Evolutionary conservation across 2,888 invertebrate genomes (phyloP).

Genomic region (Elgonia sp.): DNA sequence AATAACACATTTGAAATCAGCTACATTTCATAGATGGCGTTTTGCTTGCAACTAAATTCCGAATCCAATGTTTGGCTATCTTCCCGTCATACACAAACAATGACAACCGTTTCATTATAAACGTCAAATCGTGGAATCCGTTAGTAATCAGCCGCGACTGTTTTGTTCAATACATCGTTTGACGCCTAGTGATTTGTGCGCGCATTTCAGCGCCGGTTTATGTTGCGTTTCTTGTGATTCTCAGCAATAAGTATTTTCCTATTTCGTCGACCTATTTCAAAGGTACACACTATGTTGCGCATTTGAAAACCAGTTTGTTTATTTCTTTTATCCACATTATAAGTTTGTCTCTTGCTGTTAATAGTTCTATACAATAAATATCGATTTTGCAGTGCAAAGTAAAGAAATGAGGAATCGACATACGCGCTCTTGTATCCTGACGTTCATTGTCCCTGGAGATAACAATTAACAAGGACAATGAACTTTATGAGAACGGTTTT

Average conservation of each 20-base stretch:
- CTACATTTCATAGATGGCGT: not conserved
- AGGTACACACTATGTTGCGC: too few species aligned
- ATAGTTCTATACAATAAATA: not conserved
- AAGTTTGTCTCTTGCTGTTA: not conserved
- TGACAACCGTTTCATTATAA: constrained; percentile 37
- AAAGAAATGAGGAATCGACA: not conserved
- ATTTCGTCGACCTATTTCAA: too few species aligned
- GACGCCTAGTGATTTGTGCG: not conserved
- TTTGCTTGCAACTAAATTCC: not conserved
- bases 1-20: not conserved
- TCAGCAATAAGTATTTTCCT: not conserved
- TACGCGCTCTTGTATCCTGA: not conserved
- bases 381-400: not conserved
- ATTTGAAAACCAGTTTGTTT: not conserved
- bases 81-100: not conserved
- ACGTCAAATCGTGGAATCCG: constrained; percentile 30
- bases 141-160: not conserved
- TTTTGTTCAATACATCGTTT: not conserved
- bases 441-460: constrained; percentile 28
- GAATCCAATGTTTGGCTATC: not conserved
- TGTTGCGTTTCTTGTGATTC: not conserved
- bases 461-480: constrained; percentile 47
- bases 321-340: not conserved
- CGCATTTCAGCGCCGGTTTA: not conserved
- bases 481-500: constrained; percentile 36